phyloP scores from a whole-genome alignment of 2,888 invertebrate genomes.

The Pachliopta kotzebuea region DNA sequence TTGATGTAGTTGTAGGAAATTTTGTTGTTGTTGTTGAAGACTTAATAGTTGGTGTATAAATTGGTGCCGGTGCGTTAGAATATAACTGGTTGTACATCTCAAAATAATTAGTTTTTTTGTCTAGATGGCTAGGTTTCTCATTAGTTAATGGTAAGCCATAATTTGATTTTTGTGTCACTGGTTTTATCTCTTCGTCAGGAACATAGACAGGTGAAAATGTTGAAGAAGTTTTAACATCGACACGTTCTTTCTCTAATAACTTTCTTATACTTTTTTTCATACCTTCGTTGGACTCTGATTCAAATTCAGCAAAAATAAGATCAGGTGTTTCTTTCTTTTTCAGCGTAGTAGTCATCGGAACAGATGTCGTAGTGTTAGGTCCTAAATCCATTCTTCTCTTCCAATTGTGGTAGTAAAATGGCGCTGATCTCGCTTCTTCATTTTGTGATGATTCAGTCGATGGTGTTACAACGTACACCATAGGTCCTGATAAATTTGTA shows the following conservation, averaged over 20 bases:
- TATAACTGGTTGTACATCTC: slow-evolving; percentile 58
- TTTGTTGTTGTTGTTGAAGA: slow-evolving; percentile 39
- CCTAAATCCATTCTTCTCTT: slow-evolving; percentile 64
- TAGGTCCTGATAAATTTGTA: slow-evolving; percentile 57
- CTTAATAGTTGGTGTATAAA: slow-evolving; percentile 46
- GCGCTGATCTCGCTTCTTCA: slow-evolving; percentile 57
- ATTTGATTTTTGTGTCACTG: slow-evolving; percentile 39
- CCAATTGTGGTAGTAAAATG: slow-evolving; percentile 73
- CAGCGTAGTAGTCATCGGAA: slow-evolving; percentile 43
- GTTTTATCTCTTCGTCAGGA: slow-evolving; percentile 48
- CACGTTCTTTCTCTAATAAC: slow-evolving; percentile 60
- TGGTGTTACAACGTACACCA: slow-evolving; percentile 71
- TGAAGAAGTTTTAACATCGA: slow-evolving; percentile 43
- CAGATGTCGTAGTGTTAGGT: slow-evolving; percentile 40
- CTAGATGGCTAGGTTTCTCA: slow-evolving; percentile 33
- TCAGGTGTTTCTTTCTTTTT: slow-evolving; percentile 56
- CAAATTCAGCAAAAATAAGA: slow-evolving; percentile 73
- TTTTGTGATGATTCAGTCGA: slow-evolving; percentile 47
- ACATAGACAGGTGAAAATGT: slow-evolving; percentile 60
- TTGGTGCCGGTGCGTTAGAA: slow-evolving; percentile 45
- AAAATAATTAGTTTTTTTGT: slow-evolving; percentile 50
- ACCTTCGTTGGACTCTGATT: slow-evolving; percentile 48
- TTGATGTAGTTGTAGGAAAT: slow-evolving; percentile 48
- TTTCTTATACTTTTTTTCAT: slow-evolving; percentile 66
- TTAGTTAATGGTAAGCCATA: slow-evolving; percentile 42